Percentiles rank a stretch among this genome's conserved stretches.
Conservation (phyloP, 2,797 vertebrate species). For the Falco novaeseelandiae region DNA sequence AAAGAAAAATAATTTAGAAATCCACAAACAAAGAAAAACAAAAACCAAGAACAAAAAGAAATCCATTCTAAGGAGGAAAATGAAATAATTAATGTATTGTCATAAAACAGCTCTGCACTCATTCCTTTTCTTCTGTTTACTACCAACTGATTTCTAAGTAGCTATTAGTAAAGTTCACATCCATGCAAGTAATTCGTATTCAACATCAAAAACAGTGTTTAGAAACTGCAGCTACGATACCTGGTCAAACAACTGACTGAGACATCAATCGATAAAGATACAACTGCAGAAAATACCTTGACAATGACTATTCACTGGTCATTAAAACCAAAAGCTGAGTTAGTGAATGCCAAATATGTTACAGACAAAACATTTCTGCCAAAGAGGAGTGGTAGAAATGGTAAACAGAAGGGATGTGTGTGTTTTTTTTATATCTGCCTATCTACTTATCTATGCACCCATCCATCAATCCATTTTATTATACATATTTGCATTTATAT, state of each 20-base stretch:
- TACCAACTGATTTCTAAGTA: background rate
- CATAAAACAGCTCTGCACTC: background rate
- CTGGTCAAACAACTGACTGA: background rate
- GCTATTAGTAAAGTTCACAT: background rate
- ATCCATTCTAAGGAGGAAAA: background rate
- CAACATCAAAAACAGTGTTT: background rate
- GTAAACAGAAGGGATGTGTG: background rate
- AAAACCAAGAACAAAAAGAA: background rate
- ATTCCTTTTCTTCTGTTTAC: background rate
- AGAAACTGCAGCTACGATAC: background rate
- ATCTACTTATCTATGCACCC: too few species aligned
- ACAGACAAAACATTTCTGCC: background rate
- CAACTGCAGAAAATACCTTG: background rate
- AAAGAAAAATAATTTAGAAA: background rate
- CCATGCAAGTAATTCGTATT: background rate
- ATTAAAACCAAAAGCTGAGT: background rate
- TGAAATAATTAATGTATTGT: background rate
- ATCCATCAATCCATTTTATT: background rate
- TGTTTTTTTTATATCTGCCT: background rate
- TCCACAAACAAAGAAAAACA: background rate
- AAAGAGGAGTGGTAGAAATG: background rate
- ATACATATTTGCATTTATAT: background rate
- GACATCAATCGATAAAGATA: background rate
- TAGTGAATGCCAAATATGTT: background rate
- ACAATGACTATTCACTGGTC: background rate